Base-by-base conservation (phyloP, 1,140 invertebrate genomes). In the Drosophila murphyi region DNA sequence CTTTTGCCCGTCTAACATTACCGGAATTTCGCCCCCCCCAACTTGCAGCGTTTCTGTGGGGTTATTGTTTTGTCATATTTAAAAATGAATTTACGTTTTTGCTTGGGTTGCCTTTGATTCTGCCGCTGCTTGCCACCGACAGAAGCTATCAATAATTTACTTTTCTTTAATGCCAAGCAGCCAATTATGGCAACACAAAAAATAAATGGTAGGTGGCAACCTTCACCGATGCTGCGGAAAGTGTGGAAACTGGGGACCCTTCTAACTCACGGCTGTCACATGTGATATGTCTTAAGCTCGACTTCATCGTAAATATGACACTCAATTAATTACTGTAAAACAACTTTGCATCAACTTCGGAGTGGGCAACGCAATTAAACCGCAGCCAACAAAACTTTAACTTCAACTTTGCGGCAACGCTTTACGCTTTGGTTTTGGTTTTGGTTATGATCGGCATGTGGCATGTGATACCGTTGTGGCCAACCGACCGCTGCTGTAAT, bases 101-200 rank as follows among this genome's bases (percentile, higher is more conserved):
- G 57, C 20, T 69, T 50, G 52, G 54, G 57, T 73, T 78, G 32
- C 45, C 35, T 7, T 8, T n/a, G 7, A 32, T n/a, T 1, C 43
- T 1, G 20, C 4, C 20, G 8, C 43, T 20, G 20, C 20, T 20
- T 20, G 12, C 47, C 41, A 29, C 76, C 62, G n/a, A 37, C 35
- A 50, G 72, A 82, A 87, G 83, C 83, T 61, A 89, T 85, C 80
- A 89, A 88, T 88, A 88, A 88, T 89, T 89, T 87, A 89, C 85
- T 83, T 80, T 71, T 55, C 65, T 82, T 72, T 88, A 87, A 88
- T 76, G 54, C 69, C 28, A 51, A 47, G 48, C 76, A 72, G 77
- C 83, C 83, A 88, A 88, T 87, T 85, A 80, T 76, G 68, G 20
- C 67, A 37, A 39, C n/a, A 41, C 47, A 12, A 20, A 35, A 37